Conservation (phyloP, 2,113 vertebrate genomes). For the Oryzias curvinotus region DNA sequence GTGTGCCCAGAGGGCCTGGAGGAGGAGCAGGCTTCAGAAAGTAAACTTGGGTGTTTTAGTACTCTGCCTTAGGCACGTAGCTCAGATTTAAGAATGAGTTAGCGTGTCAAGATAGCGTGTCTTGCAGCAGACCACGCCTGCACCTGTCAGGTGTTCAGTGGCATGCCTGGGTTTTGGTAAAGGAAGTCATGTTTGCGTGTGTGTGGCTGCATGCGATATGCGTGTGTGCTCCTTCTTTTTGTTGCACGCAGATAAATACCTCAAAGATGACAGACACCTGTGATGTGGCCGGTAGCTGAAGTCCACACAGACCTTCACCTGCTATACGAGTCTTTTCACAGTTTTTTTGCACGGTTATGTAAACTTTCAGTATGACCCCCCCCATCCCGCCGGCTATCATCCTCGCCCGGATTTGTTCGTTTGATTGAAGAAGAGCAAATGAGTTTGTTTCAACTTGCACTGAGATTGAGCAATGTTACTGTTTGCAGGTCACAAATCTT, state of each 20-base stretch:
- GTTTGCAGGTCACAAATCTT: constrained; percentile 1
- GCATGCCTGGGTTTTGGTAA: constrained; percentile 74
- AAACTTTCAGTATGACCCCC: constrained; percentile 33
- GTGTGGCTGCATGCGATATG: constrained; percentile 32
- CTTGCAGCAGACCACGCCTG: constrained; percentile 77
- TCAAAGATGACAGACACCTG: constrained; percentile 60
- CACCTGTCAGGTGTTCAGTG: constrained; percentile 79
- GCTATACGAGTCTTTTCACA: constrained; percentile 1
- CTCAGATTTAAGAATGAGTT: constrained; percentile 82
- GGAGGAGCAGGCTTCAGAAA: constrained; percentile 66
- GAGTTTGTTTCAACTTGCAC: constrained; percentile 5
- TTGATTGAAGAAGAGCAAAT: constrained; percentile 5
- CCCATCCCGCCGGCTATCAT: constrained; percentile 8
- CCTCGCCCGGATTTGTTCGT: constrained; percentile 4
- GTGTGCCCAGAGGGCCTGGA: constrained; percentile 62
- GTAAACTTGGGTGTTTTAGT: constrained; percentile 57
- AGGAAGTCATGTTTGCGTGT: constrained; percentile 37
- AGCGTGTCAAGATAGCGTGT: constrained; percentile 82
- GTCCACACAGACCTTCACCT: not conserved
- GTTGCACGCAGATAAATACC: constrained; percentile 65
- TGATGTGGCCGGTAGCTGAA: constrained; percentile 46
- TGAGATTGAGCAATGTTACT: constrained; percentile 5
- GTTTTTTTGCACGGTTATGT: constrained; percentile 34
- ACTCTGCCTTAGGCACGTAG: constrained; percentile 63
- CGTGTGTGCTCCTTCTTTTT: constrained; percentile 22